Conservation (phyloP, 2,113 vertebrate genomes). For the Rhegmatorhina hoffmannsi region DNA sequence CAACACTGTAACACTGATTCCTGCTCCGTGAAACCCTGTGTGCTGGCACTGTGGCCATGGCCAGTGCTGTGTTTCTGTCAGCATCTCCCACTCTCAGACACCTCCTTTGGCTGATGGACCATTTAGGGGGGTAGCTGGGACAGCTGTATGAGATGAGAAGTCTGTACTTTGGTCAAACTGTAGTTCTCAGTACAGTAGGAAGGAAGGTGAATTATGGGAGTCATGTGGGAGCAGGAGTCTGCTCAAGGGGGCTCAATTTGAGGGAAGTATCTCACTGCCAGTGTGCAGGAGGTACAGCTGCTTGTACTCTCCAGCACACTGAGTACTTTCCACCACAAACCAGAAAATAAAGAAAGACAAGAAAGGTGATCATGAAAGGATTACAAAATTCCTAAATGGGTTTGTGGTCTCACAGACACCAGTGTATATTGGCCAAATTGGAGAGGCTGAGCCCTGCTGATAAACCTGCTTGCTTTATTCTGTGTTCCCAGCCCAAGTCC, state of each 20-base stretch:
- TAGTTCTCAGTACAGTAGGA: constrained; percentile 28
- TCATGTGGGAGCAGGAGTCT: constrained; percentile 21
- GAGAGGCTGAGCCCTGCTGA: not conserved
- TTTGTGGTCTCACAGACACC: not conserved
- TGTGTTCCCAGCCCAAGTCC: not conserved
- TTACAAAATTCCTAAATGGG: not conserved
- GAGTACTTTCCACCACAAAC: not conserved
- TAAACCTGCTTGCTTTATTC: not conserved
- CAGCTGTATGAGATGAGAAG: constrained; percentile 28
- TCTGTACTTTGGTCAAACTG: constrained; percentile 27
- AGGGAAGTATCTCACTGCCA: constrained; percentile 50
- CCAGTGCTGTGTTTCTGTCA: constrained; percentile 29
- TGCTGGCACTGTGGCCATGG: not conserved
- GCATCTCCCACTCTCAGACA: constrained; percentile 9
- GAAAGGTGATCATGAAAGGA: not conserved
- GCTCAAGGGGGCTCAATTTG: constrained; percentile 23
- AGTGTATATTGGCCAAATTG: not conserved
- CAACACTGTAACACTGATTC: not conserved
- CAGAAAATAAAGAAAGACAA: not conserved
- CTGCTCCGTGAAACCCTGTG: not conserved
- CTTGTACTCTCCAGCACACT: not conserved
- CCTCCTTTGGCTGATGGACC: constrained; percentile 53
- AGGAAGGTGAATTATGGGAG: constrained; percentile 48
- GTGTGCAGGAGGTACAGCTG: not conserved
- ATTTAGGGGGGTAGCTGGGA: constrained; percentile 34